These are phyloP conservation scores for Melanotaenia duboulayi DNA, from an alignment of 2,113 vertebrate species.

Conservation along the genomic window DNA sequence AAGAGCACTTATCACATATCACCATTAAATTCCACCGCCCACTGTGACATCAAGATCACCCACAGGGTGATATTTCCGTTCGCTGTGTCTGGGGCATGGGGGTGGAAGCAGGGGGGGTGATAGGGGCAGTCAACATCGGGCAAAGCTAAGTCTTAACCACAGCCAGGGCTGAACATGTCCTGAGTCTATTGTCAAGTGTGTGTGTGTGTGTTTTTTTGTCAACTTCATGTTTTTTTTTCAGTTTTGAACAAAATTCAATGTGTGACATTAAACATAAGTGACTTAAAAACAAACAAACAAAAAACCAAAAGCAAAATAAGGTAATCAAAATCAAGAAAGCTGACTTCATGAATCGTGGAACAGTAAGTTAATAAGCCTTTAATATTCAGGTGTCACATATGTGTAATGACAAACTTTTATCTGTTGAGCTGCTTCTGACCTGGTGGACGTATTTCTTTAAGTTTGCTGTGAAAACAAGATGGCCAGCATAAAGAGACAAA, in stretches of 20 bases:
- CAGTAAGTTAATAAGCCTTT: neutral
- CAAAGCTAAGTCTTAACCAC: slow-evolving; percentile 11
- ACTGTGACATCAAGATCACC: slow-evolving; percentile 51
- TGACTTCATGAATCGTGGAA: neutral
- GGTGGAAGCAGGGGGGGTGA: neutral
- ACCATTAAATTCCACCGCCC: slow-evolving; percentile 58
- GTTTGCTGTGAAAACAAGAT: neutral
- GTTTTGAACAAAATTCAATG: neutral
- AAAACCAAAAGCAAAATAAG: neutral
- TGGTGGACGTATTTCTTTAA: neutral
- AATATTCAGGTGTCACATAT: neutral
- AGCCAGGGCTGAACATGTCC: neutral
- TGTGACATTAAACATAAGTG: too few species aligned
- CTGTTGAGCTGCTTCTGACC: neutral
- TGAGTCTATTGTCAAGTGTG: neutral
- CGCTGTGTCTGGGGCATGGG: slow-evolving; percentile 21
- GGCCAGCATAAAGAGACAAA: neutral
- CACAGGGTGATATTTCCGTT: slow-evolving; percentile 56
- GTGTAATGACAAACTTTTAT: neutral
- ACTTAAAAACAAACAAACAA: too few species aligned
- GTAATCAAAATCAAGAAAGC: neutral
- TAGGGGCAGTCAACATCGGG: slow-evolving; percentile 26
- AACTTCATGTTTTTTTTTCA: neutral
- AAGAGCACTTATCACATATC: slow-evolving; percentile 64
- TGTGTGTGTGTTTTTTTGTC: neutral